Base-by-base conservation (phyloP, 2,888 invertebrate genomes). In the Dioctria rufipes region DNA sequence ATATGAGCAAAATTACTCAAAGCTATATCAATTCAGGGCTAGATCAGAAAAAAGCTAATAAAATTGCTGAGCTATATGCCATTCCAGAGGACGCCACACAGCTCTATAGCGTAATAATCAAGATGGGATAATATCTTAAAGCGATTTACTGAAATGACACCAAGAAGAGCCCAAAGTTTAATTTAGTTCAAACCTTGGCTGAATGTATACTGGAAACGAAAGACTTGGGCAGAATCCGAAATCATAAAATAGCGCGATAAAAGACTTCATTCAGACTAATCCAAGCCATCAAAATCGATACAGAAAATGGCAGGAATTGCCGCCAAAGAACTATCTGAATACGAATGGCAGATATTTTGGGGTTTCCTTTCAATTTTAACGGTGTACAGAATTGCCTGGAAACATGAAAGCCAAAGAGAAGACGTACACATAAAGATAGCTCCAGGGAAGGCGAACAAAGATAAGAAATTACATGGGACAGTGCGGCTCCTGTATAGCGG, bases 321-420 rank as follows among this genome's bases (percentile, higher is more conserved):
- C 73, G 73, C 73, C 73, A 60, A 73, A 54, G 73, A 73, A 73
- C 73, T 73, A 73, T 73, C 73, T 73, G 73, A 73, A 73, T 73
- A 73, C 73, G 73, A 73, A 73, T 73, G n/a, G 73, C 42, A 13
- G 54, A 73, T 42, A 73, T 73, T 73, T 73, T 42, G 73, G 73
- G 73, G 73, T 73, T 73, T 73, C 58, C 73, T 60, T 73, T 73
- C 73, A 73, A 73, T 73, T 73, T 73, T 60, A 73, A 73, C 58
- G 58, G 58, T 58, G 58, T 13, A 58, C 42, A 39, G 13, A 60
- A 73, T 73, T 73, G 73, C 58, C 43, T n/a, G 60, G 58, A 42
- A 73, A 58, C 73, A 73, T 73, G 73, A 58, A 73, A 73, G 8
- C 40, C 25, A 40, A 51, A 5, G 43, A 51, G 58, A 58, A 73